phyloP scores from a whole-genome alignment of 2,113 vertebrate genomes.

The Sciurus niger region DNA sequence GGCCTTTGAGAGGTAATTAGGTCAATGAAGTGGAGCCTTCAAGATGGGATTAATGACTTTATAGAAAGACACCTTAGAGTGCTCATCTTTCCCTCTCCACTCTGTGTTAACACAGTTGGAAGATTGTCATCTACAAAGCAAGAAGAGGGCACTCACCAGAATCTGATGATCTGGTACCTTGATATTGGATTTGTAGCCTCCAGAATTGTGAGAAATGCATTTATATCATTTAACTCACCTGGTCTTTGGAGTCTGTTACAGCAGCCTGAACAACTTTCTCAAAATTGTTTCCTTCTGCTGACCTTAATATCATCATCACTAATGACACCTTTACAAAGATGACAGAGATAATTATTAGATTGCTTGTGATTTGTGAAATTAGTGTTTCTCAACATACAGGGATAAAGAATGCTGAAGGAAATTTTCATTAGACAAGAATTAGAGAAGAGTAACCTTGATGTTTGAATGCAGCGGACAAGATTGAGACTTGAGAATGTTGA shows the following conservation, averaged over 20 bases:
- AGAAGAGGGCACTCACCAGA: rapidly evolving
- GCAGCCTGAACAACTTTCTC: not conserved
- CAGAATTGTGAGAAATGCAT: not conserved
- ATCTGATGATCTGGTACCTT: not conserved
- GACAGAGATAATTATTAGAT: not conserved
- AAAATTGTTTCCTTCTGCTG: not conserved
- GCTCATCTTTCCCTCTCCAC: rapidly evolving
- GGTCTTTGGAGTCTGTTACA: too few relatives aligned
- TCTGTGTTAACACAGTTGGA: not conserved
- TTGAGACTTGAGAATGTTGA: not conserved
- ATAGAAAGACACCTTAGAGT: not conserved
- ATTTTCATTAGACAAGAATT: not conserved
- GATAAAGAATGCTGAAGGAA: not conserved
- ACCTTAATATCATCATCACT: not conserved
- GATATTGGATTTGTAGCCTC: not conserved
- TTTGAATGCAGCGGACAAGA: not conserved
- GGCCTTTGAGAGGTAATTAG: not conserved
- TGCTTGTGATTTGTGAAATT: not conserved
- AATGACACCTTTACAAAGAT: not conserved
- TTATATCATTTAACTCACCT: not conserved
- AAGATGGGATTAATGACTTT: not conserved
- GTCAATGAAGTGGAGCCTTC: not conserved
- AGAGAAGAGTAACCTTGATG: not conserved
- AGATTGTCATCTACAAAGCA: too few relatives aligned
- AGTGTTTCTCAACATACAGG: not conserved